Evolutionary conservation across 2,888 invertebrate genomes (phyloP).

Genomic region (Heliconius aoede): DNA sequence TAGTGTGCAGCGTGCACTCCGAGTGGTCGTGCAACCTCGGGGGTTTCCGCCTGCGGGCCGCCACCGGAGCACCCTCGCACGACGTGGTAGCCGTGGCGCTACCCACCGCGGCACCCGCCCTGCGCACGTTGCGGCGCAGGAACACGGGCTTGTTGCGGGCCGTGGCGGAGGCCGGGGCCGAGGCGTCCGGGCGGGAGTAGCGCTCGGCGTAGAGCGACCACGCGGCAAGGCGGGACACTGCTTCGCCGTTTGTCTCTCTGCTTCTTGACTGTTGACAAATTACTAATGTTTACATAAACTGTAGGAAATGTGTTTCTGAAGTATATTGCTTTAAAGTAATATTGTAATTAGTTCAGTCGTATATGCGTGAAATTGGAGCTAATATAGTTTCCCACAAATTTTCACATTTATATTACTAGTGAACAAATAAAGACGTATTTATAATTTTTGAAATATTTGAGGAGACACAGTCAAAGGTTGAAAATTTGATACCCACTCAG

Average conservation of each 20-base stretch:
- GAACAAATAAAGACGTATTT: too few species aligned
- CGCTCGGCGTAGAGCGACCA: conserved; percentile 71
- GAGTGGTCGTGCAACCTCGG: conserved; percentile 60
- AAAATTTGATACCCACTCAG: too few species aligned
- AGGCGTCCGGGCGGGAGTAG: conserved; percentile 55
- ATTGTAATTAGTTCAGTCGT: too few species aligned
- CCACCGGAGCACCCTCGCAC: conserved; percentile 42
- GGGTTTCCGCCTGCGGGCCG: conserved; percentile 61
- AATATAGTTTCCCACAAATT: too few species aligned
- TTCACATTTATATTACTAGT: too few species aligned
- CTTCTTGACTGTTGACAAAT: conserved; percentile 51
- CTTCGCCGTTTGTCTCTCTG: conserved; percentile 53
- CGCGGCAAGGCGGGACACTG: conserved; percentile 60
- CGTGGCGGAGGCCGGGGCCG: conserved; percentile 52
- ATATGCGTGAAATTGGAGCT: too few species aligned
- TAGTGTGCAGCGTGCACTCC: conserved; percentile 57
- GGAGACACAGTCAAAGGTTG: too few species aligned
- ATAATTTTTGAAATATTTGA: too few species aligned
- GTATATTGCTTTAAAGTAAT: too few species aligned
- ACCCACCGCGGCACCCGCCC: conserved; percentile 63
- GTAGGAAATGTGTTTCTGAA: too few species aligned
- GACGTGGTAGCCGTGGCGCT: conserved; percentile 46
- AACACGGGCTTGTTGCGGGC: conserved; percentile 67
- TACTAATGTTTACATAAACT: not conserved
- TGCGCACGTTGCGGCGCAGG: conserved; percentile 66